Evolutionary conservation across 1,140 invertebrate genomes (phyloP), one percentile per base, ranked within the genome.

Genomic region (Bombus ignitus): DNA sequence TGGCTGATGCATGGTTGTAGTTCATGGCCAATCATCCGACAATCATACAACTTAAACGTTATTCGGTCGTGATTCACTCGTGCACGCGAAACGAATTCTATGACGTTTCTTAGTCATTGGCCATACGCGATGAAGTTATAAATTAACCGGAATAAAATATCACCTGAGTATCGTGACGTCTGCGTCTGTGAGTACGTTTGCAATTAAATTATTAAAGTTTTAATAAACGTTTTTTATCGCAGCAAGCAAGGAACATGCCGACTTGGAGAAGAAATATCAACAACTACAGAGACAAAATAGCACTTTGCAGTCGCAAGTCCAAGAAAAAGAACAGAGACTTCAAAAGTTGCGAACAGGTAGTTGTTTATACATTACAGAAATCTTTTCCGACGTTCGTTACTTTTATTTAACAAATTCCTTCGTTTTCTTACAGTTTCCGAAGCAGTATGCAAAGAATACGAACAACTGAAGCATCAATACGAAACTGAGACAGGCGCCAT

Each of bases 371-470:
- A 12, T n/a, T 39, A 0, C 3, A 1, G 9, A 2, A 59, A 59
- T 1, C 28, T 32, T 2, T 28, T 22, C 8, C 39, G 9, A 12
- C 10, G 15, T 76, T 37, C 1, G 1, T 28, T n/a, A 8, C 2
- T 13, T 22, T 73, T 6, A 37, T 71, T 6, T 18, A 1, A 12
- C 28, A 44, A 62, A 37, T 42, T 32, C 18, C 3, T 22, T 8
- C 3, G 39, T 59, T 2, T 39, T 83, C 37, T 77, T 71, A n/a
- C 81, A 96, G 97, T 97, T 73, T 97, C 97, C 3, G 97, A 97
- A 94, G 96, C 96, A 79, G 95, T 97, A 62, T 97, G 96, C 92
- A 96, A 96, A 74, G 97, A 97, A 91, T 97, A 97, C 92, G 97
- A 97, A 89, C 96, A 97, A 91, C 94, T 97, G 5, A 97, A 97